A percentile compares a stretch with the other conserved stretches of the same genome.
Evolutionary conservation across 1,140 invertebrate species (phyloP).

Genomic region (Holotrichia oblita): DNA sequence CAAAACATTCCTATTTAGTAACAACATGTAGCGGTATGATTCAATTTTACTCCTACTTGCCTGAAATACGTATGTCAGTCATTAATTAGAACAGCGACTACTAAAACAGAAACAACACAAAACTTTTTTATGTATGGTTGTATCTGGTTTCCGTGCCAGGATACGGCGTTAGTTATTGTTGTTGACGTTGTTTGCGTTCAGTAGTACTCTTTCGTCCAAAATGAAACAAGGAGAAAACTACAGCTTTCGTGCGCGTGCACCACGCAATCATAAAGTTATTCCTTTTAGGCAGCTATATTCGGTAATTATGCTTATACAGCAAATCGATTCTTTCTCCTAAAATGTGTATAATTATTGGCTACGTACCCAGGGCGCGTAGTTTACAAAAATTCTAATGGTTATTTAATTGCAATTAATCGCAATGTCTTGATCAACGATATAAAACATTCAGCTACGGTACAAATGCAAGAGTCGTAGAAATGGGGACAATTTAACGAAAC

Average conservation of each 20-base stretch:
- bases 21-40: not conserved
- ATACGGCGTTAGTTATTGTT: not conserved
- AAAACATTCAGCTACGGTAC: no score
- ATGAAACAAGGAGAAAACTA: not conserved
- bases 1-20: no score
- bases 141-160: constrained; percentile 13
- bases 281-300: not conserved
- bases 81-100: not conserved
- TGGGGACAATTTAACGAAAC: no score
- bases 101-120: not conserved
- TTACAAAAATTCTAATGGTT: not conserved
- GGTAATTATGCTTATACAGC: not conserved
- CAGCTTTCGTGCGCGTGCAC: not conserved
- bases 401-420: constrained; percentile 7
- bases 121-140: not conserved
- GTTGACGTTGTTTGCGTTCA: not conserved
- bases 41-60: not conserved
- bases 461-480: no score
- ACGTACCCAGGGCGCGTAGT: not conserved
- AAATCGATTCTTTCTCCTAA: constrained; percentile 3
- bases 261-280: constrained; percentile 35
- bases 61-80: not conserved
- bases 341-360: not conserved
- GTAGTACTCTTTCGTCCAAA: not conserved
- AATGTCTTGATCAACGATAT: not conserved